A percentile compares a stretch with the other conserved stretches of the same genome.
phyloP scores from a whole-genome alignment of 2,797 vertebrate species.

The Oophaga sylvatica region DNA sequence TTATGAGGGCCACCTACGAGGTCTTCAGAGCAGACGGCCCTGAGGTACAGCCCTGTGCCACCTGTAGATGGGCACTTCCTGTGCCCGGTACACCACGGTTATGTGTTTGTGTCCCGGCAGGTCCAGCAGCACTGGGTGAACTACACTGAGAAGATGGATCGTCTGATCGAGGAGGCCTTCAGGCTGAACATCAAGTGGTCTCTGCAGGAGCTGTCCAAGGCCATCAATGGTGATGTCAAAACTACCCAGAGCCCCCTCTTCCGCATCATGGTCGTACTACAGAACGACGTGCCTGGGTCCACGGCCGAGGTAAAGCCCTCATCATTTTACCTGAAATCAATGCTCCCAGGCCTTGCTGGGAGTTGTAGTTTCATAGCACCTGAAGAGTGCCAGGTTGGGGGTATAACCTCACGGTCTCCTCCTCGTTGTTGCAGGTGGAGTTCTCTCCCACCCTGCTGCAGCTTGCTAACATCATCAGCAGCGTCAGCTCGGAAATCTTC shows the following conservation, averaged over 20 bases:
- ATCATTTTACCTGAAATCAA: not conserved
- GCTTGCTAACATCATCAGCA: constrained; percentile 78
- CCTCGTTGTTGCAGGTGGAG: constrained; percentile 74
- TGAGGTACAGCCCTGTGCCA: constrained; percentile 71
- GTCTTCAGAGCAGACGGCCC: constrained; percentile 80
- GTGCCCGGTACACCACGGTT: not conserved
- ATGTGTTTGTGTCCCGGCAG: constrained; percentile 64
- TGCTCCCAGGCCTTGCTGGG: too few relatives aligned
- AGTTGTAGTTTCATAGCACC: too few relatives aligned
- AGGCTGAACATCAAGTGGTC: constrained; percentile 81
- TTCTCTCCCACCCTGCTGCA: constrained; percentile 82
- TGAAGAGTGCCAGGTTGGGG: too few relatives aligned
- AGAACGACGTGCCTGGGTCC: constrained; percentile 67
- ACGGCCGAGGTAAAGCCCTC: constrained; percentile 74
- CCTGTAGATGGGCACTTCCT: too few relatives aligned
- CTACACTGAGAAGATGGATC: constrained; percentile 79
- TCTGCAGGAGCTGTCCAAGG: constrained; percentile 81
- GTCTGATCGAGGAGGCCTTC: constrained; percentile 82
- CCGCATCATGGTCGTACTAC: constrained; percentile 79
- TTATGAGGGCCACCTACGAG: constrained; percentile 76
- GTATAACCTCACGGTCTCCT: too few relatives aligned
- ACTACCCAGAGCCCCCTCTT: constrained; percentile 81
- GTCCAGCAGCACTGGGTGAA: constrained; percentile 82
- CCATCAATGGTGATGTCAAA: constrained; percentile 84
- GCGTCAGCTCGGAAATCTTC: constrained; percentile 79